Evolutionary conservation across 2,113 vertebrate genomes (phyloP).

Genomic region (Edolisoma coerulescens): DNA sequence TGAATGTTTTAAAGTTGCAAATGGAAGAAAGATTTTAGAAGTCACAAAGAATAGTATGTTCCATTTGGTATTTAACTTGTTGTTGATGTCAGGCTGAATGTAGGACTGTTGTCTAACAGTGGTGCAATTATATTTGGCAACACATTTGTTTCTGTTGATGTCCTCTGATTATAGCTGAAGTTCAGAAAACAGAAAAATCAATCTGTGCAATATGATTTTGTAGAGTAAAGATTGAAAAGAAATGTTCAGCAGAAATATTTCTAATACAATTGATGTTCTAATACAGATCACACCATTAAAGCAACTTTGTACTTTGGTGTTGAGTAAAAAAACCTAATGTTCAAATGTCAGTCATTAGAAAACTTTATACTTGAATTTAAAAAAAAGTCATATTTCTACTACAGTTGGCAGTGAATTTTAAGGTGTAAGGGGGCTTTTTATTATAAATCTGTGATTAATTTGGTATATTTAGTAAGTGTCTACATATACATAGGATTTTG

Average conservation of each 20-base stretch:
- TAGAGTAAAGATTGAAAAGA: background rate
- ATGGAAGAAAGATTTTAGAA: background rate
- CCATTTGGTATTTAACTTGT: background rate
- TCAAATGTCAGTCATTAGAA: background rate
- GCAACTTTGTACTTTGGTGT: background rate
- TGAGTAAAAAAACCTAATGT: background rate
- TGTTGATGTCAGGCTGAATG: background rate
- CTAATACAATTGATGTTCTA: background rate
- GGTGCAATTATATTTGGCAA: background rate
- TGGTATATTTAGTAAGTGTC: background rate
- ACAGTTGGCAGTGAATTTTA: background rate
- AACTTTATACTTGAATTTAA: background rate
- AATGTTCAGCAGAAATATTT: background rate
- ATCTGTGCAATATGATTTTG: background rate
- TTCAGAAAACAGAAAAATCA: background rate
- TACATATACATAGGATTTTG: background rate
- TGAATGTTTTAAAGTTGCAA: background rate
- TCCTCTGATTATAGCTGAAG: background rate
- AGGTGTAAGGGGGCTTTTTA: accelerated
- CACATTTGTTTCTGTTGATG: background rate
- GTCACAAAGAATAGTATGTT: background rate
- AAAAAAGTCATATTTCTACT: background rate
- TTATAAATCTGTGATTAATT: background rate
- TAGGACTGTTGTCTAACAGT: background rate
- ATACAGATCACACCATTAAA: background rate